Base-by-base conservation (phyloP, 2,797 vertebrate species). In the Leuciscus waleckii region DNA sequence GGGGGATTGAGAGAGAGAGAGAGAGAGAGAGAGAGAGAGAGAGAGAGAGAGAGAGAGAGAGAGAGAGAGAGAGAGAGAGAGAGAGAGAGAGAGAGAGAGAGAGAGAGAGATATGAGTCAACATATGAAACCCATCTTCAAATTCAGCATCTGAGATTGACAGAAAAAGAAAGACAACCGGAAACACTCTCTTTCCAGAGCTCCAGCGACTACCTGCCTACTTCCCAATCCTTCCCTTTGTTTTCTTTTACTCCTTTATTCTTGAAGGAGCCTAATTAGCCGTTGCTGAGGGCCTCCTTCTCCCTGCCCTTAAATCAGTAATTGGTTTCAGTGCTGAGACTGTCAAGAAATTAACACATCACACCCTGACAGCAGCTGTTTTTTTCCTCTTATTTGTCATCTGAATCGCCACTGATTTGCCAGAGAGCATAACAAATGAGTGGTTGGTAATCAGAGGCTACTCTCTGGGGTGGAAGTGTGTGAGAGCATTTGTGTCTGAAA, bases 281-380 rank as follows among this genome's bases (percentile, higher is more conserved):
- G 95, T 96, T 96, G 93, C 95, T 96, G 94, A 96, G 95, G 97
- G 96, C 95, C 94, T 95, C 96, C 97, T 96, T 96, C 96, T 97
- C 95, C 92, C 95, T 98, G 97, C 96, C 97, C 97, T 98, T 97
- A 99, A 98, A 98, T 98, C 97, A 97, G 97, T 99, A 99, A 99
- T 99, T 99, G 98, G 98, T 97, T 99, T 97, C 97, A 97, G 96
- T 93, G 92, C 95, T 92, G 95, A 96, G 96, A 96, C 97, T 98
- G 98, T 99, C 98, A 97, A 97, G 96, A 98, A 99, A 99, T 99
- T 99, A 99, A 98, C 97, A 99, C 97, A 98, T 99, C 98, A 99
- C 96, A 97, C 94, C 90, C 94, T 98, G 98, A 99, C 98, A 98
- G 97, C 97, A 98, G 97, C 97, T 98, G 96, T 97, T 98, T 96